These are phyloP conservation scores for Dryomyza anilis DNA, from an alignment of 2,888 invertebrate species.

Conservation along the genomic window DNA sequence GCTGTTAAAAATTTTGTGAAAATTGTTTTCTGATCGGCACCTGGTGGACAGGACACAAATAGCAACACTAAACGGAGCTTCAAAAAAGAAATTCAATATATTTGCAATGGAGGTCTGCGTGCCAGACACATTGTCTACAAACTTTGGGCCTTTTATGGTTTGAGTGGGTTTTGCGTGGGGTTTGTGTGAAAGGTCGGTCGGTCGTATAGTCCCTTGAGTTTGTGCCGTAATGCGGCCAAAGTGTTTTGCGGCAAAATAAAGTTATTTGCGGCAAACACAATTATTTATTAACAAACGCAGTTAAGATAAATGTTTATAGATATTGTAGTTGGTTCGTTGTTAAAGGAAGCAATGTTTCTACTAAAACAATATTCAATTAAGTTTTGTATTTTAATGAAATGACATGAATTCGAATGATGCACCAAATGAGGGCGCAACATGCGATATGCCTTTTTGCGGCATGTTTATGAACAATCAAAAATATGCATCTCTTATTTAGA, in stretches of 20 bases:
- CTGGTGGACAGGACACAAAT: slow-evolving; percentile 34
- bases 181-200: not conserved
- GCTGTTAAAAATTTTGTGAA: slow-evolving; percentile 40
- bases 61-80: too few species aligned
- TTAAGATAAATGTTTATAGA: slow-evolving; percentile 33
- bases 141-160: not conserved
- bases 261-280: slow-evolving; percentile 24
- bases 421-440: slow-evolving; percentile 36
- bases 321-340: not conserved
- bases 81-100: too few species aligned
- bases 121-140: not conserved
- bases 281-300: slow-evolving; percentile 34
- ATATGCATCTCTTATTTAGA: too few species aligned
- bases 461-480: not conserved
- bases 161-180: not conserved
- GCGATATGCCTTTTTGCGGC: slow-evolving; percentile 26
- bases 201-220: slow-evolving; percentile 20
- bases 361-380: slow-evolving; percentile 33
- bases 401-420: slow-evolving; percentile 32
- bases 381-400: slow-evolving; percentile 30
- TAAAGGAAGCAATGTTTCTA: not conserved
- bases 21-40: slow-evolving; percentile 61
- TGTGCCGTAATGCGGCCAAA: slow-evolving; percentile 25
- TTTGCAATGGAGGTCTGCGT: not conserved
- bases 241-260: slow-evolving; percentile 27